Evolutionary conservation across 2,888 invertebrate species (phyloP).

Genomic region (Tachina fera): DNA sequence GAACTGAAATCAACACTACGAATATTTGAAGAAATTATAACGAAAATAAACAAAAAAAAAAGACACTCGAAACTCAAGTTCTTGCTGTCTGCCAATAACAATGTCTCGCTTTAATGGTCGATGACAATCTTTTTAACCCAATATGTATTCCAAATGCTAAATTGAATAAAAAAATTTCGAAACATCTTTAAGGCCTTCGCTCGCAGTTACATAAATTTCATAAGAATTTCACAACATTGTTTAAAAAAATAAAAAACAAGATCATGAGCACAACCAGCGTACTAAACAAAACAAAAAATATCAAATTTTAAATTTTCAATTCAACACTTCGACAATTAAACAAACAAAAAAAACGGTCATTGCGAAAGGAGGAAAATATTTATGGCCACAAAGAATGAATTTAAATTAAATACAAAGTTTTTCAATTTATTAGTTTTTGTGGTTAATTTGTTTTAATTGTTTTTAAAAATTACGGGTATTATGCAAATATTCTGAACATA

Average conservation of each 20-base stretch:
- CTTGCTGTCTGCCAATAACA: slow-evolving; percentile 35
- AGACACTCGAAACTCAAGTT: background rate
- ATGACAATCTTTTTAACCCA: slow-evolving; percentile 63
- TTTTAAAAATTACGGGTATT: background rate
- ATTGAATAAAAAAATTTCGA: slow-evolving; percentile 48
- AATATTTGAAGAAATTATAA: slow-evolving; percentile 43
- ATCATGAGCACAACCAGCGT: background rate
- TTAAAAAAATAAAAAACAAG: background rate
- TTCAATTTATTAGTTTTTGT: background rate
- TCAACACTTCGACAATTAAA: slow-evolving; percentile 49
- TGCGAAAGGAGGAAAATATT: slow-evolving; percentile 5
- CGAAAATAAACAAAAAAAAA: slow-evolving; percentile 26
- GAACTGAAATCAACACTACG: slow-evolving; percentile 54
- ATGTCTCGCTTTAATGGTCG: slow-evolving; percentile 49
- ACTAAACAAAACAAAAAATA: slow-evolving; percentile 8
- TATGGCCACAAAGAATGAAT: slow-evolving; percentile 21
- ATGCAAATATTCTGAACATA: no score
- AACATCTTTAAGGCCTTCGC: slow-evolving; percentile 33
- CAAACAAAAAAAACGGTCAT: slow-evolving; percentile 29
- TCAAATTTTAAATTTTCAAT: slow-evolving; percentile 39
- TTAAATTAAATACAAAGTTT: slow-evolving; percentile 13
- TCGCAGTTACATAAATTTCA: slow-evolving; percentile 46
- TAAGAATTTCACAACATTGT: slow-evolving; percentile 47
- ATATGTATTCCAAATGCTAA: slow-evolving; percentile 27
- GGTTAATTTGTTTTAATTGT: background rate